Base-by-base conservation (phyloP, 2,113 vertebrate species). In the Chitala chitala region DNA sequence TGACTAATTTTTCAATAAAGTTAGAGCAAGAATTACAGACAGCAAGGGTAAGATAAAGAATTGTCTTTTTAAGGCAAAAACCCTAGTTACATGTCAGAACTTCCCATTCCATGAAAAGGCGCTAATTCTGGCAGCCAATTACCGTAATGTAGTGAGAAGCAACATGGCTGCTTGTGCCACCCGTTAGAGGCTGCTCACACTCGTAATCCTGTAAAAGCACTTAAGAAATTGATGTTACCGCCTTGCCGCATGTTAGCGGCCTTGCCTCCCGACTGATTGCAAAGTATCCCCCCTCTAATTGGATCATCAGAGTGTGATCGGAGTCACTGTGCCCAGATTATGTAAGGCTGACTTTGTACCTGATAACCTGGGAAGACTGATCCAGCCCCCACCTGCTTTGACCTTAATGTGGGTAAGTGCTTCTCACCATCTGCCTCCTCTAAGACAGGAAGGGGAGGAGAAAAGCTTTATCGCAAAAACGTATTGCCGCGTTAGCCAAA, bases 131-230 rank as follows among this genome's bases (percentile, higher is more conserved):
- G 88, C 87, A 90, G 88, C 89, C 93, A 93, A 94, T 95, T 92
- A 94, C 89, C 81, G 87, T 94, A 95, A 95, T 94, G 93, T 88
- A 91, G 90, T 86, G 87, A 86, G 85, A 84, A 92, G 87, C 86
- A 88, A 89, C n/a, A n/a, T n/a, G 89, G 88, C 84, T 64, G 86
- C 88, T 90, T 91, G 90, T 92, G 91, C 92, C 92, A 91, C 84
- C 85, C 79, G 90, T 91, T 90, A 80, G 86, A 90, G 86, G 84
- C 89, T 86, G 86, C 89, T 87, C 90, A 91, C 93, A 92, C 92
- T 92, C 93, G 90, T 98, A 99, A 98, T 99, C 95, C 94, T 94
- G 94, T 99, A 98, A 97, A 99, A 96, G 97, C 97, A 98, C 96
- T 99, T 98, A 96, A 90, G 92, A 96, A 95, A 99, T 98, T 99